phyloP scores from a whole-genome alignment of 2,888 invertebrate species.

The Lordiphosa andalusiaca region DNA sequence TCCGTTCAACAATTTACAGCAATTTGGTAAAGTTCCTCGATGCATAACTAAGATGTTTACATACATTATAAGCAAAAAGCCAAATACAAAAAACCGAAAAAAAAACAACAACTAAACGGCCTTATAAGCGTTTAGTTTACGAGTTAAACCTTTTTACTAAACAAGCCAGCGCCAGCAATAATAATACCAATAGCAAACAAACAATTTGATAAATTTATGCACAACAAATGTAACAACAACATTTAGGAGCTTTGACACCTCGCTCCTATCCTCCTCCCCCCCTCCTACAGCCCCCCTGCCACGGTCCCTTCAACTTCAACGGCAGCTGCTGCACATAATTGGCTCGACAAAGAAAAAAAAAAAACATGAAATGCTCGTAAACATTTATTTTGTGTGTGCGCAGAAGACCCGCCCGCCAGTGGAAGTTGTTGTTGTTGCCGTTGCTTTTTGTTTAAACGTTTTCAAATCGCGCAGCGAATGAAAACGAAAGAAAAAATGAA shows the following conservation, averaged over 20 bases:
- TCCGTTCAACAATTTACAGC: too few species aligned
- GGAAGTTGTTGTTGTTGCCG: constrained; percentile 37
- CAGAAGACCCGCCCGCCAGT: constrained; percentile 70
- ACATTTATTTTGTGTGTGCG: constrained; percentile 46
- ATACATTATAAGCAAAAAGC: constrained; percentile 43
- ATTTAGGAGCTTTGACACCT: constrained; percentile 53
- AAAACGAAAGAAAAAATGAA: constrained; percentile 74
- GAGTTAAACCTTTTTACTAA: constrained; percentile 46
- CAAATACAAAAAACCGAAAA: constrained; percentile 22
- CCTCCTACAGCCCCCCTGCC: too few species aligned
- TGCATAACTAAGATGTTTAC: constrained; percentile 45
- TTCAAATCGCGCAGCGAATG: constrained; percentile 74
- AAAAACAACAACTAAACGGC: constrained; percentile 13
- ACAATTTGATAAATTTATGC: constrained; percentile 56
- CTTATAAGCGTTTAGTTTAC: constrained; percentile 53
- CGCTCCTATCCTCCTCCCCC: neutral
- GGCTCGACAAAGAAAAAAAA: constrained; percentile 48
- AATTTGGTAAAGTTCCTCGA: too few species aligned
- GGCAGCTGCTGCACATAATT: constrained; percentile 72
- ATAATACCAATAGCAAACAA: constrained; percentile 37
- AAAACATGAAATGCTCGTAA: constrained; percentile 46
- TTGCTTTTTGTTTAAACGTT: constrained; percentile 68
- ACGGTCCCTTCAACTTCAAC: constrained; percentile 36
- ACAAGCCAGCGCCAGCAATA: constrained; percentile 32
- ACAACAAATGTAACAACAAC: constrained; percentile 33